Conservation (phyloP, 2,797 vertebrate species). For the Alosa sapidissima region DNA sequence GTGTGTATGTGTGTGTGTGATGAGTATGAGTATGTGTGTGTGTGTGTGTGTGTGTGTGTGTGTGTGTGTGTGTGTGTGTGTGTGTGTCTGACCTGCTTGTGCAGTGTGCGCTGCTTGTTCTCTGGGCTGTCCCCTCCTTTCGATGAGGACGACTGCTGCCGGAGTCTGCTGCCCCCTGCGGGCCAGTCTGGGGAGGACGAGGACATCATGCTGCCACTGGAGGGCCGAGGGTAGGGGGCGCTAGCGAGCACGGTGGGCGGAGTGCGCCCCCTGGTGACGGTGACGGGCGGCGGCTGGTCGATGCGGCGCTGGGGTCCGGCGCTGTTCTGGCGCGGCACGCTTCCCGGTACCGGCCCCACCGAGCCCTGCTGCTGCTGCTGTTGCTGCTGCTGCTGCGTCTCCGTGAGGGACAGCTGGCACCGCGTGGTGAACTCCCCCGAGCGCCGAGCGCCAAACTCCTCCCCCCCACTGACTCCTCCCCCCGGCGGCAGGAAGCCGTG, state of each 20-base stretch:
- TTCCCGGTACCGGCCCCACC: conserved; percentile 28
- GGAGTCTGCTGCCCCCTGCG: conserved; percentile 66
- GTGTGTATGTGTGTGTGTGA: neutral
- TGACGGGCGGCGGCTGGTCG: conserved; percentile 85
- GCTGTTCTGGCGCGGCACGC: conserved; percentile 84
- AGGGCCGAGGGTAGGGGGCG: conserved; percentile 84
- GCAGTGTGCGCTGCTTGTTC: conserved; percentile 82
- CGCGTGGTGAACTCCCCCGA: conserved; percentile 77
- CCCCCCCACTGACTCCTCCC: conserved; percentile 67
- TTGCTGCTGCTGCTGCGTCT: conserved; percentile 68
- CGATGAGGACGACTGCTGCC: conserved; percentile 88
- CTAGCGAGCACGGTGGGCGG: conserved; percentile 86
- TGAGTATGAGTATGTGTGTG: neutral
- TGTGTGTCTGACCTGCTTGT: conserved; percentile 58
- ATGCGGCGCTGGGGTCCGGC: conserved; percentile 90
- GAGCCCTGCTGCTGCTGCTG: conserved; percentile 51
- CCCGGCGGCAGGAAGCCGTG: conserved; percentile 75
- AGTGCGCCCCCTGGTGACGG: conserved; percentile 81
- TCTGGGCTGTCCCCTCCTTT: conserved; percentile 97
- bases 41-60: neutral
- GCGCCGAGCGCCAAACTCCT: conserved; percentile 80
- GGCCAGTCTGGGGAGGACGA: conserved; percentile 85
- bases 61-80: neutral
- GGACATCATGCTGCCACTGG: conserved; percentile 89
- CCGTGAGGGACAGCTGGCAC: conserved; percentile 70